A percentile compares a stretch with the other conserved stretches of the same genome.
phyloP scores from a whole-genome alignment of 2,797 vertebrate species.

The Enteromius radiatus region DNA sequence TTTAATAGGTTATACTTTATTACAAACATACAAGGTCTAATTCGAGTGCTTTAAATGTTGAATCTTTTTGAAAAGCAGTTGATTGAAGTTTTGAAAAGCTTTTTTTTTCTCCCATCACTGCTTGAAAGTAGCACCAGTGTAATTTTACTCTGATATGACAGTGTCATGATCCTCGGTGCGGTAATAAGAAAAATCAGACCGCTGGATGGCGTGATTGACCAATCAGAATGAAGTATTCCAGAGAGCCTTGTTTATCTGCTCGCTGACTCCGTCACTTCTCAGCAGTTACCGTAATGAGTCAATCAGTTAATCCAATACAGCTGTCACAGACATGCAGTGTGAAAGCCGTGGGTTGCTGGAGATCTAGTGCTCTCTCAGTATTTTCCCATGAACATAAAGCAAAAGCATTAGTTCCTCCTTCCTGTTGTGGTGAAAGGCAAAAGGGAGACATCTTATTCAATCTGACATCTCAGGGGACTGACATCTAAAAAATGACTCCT shows the following conservation, averaged over 20 bases:
- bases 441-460: conserved; percentile 71
- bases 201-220: background rate
- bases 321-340: conserved; percentile 40
- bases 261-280: conserved; percentile 4
- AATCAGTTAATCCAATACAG: conserved; percentile 51
- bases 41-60: background rate
- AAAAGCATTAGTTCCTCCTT: conserved; percentile 31
- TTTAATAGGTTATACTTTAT: background rate
- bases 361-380: conserved; percentile 38
- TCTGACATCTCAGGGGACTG: conserved; percentile 71
- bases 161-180: background rate
- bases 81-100: background rate
- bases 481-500: conserved; percentile 64
- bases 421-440: conserved; percentile 52
- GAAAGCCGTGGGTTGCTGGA: conserved; percentile 47
- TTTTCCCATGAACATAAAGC: conserved; percentile 75
- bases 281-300: conserved; percentile 50
- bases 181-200: background rate
- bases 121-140: background rate
- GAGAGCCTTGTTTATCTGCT: conserved; percentile 5
- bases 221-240: conserved; percentile 10
- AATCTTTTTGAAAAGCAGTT: background rate
- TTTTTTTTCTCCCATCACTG: background rate
- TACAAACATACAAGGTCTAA: background rate
- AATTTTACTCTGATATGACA: background rate